A percentile compares a stretch with the other conserved stretches of the same genome.
phyloP scores from a whole-genome alignment of 2,113 vertebrate species.

The Plestiodon gilberti region DNA sequence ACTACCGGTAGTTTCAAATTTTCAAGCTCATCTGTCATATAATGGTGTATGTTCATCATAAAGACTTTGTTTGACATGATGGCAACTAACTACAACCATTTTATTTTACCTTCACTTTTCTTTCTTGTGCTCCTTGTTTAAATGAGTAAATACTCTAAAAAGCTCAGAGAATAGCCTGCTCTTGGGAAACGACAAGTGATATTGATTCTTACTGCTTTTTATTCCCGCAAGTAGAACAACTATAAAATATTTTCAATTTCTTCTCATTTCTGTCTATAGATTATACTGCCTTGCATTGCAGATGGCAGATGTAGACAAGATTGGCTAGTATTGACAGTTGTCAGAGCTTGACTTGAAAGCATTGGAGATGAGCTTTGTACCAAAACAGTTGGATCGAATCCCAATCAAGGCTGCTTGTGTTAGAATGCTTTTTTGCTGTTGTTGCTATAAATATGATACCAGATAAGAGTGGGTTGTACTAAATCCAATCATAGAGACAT shows the following conservation, averaged over 20 bases:
- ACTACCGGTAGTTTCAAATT: not conserved
- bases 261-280: conserved; percentile 49
- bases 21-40: not conserved
- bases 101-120: not conserved
- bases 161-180: conserved; percentile 34
- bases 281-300: conserved; percentile 43
- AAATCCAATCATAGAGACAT: not conserved
- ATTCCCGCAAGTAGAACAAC: conserved; percentile 58
- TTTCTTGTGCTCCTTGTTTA: conserved; percentile 59
- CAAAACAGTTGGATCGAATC: conserved; percentile 24
- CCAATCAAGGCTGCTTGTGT: conserved; percentile 10
- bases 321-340: conserved; percentile 33
- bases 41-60: not conserved
- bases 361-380: conserved; percentile 26
- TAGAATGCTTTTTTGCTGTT: conserved; percentile 13
- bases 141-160: conserved; percentile 54
- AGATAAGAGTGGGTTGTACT: not conserved
- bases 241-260: conserved; percentile 58
- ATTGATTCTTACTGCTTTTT: conserved; percentile 57
- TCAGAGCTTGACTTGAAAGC: conserved; percentile 40
- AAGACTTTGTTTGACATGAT: not conserved
- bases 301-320: conserved; percentile 29
- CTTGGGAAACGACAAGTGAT: conserved; percentile 59
- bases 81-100: not conserved
- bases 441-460: conserved; percentile 17